A percentile compares a stretch with the other conserved stretches of the same genome.
Evolutionary conservation across 2,888 invertebrate species (phyloP).

Genomic region (Ennomos fuscantarius): DNA sequence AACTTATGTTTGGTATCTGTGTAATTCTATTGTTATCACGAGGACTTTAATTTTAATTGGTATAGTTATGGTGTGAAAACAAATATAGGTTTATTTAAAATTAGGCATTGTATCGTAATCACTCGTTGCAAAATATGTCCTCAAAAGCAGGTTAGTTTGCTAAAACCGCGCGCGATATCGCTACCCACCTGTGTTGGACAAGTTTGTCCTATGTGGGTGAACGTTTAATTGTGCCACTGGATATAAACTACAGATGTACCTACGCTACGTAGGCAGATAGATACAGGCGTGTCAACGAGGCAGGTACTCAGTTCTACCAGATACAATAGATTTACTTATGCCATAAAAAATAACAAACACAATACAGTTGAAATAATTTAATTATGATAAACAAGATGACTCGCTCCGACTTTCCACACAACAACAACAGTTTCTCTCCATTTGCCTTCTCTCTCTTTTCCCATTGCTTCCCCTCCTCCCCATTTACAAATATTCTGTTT

Average conservation of each 20-base stretch:
- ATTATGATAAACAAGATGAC: too few species aligned
- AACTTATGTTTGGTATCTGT: not conserved
- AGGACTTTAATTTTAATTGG: too few species aligned
- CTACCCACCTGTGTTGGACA: slow-evolving; percentile 48
- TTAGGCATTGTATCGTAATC: slow-evolving; percentile 16
- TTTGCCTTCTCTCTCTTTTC: too few species aligned
- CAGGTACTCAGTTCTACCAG: slow-evolving; percentile 11
- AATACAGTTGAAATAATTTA: slow-evolving; percentile 4
- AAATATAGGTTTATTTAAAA: not conserved
- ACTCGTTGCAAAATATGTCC: slow-evolving; percentile 42
- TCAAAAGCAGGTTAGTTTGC: slow-evolving; percentile 43
- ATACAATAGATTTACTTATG: slow-evolving; percentile 11
- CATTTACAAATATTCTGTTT: too few species aligned
- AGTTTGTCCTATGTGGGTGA: slow-evolving; percentile 54
- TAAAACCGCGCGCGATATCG: slow-evolving; percentile 41
- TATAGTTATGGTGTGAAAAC: not conserved
- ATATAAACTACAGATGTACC: slow-evolving; percentile 31
- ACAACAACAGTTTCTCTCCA: too few species aligned
- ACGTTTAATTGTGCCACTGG: slow-evolving; percentile 45
- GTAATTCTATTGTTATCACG: slow-evolving; percentile 9
- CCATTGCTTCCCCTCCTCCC: too few species aligned
- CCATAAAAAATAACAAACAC: slow-evolving; percentile 15
- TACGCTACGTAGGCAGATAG: slow-evolving; percentile 33
- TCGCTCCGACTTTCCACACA: too few species aligned
- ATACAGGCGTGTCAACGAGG: slow-evolving; percentile 24